Conservation (phyloP, 2,113 vertebrate species). For the Ammodytes dubius region DNA sequence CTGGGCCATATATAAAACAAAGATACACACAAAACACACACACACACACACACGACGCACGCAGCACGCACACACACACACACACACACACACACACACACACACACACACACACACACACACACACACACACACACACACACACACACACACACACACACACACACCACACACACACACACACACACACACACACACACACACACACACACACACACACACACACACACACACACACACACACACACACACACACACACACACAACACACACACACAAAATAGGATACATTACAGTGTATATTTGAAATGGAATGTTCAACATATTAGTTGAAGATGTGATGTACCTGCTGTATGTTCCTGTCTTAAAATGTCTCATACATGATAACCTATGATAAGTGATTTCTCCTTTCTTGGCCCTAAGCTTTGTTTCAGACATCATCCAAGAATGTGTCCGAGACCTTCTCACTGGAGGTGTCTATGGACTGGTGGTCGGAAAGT, state of each 20-base stretch:
- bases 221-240: not conserved
- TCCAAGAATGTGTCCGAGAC: conserved; percentile 57
- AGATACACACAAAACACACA: not conserved
- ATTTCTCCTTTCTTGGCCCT: not conserved
- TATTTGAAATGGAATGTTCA: not conserved
- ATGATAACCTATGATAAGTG: not conserved
- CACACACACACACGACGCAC: conserved; percentile 10
- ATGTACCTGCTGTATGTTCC: not conserved
- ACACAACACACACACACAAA: not conserved
- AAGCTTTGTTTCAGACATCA: conserved; percentile 65
- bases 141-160: not conserved
- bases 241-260: conserved; percentile 3
- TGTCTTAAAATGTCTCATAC: not conserved
- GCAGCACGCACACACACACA: conserved; percentile 6
- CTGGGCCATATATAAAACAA: not conserved
- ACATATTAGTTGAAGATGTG: not conserved
- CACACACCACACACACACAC: not conserved
- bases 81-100: not conserved
- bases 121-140: no score
- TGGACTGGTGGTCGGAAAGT: conserved; percentile 72
- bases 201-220: conserved; percentile 3
- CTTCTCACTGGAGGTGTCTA: conserved; percentile 69
- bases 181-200: conserved; percentile 10
- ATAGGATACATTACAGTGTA: not conserved
- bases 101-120: not conserved